These are phyloP conservation scores for Isurus oxyrinchus DNA, from an alignment of 2,113 vertebrate species.

Conservation along the genomic window DNA sequence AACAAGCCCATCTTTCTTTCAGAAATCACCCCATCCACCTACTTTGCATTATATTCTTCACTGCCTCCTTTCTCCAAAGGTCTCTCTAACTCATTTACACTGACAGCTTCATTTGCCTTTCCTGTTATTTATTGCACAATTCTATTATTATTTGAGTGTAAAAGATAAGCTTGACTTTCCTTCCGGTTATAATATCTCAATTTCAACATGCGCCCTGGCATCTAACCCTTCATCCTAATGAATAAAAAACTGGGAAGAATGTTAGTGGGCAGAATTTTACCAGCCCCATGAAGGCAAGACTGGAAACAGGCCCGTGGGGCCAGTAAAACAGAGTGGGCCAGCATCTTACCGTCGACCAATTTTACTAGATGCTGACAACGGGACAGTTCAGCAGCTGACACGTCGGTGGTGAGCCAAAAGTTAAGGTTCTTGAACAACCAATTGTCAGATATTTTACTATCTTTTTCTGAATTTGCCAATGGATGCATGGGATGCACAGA, in stretches of 20 bases:
- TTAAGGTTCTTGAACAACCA: too few relatives aligned
- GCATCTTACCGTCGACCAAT: too few relatives aligned
- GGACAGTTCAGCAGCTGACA: too few relatives aligned
- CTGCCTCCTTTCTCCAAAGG: constrained; percentile 27
- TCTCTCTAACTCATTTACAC: constrained; percentile 24
- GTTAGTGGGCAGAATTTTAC: neutral
- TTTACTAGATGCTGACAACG: too few relatives aligned
- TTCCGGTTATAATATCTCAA: neutral
- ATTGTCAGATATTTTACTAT: too few relatives aligned
- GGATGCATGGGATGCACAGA: too few relatives aligned
- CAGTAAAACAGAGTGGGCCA: too few relatives aligned
- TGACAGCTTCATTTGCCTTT: neutral
- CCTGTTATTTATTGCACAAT: neutral
- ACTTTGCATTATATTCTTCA: neutral
- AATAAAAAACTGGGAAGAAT: neutral
- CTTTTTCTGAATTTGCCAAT: too few relatives aligned
- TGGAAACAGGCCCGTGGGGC: too few relatives aligned
- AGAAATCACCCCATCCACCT: neutral
- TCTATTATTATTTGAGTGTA: neutral
- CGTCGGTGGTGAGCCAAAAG: too few relatives aligned
- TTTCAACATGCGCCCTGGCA: neutral
- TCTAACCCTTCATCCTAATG: neutral
- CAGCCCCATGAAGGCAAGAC: neutral
- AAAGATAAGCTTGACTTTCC: neutral
- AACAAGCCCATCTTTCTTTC: neutral